A percentile compares a stretch with the other conserved stretches of the same genome.
Conservation (phyloP, 2,797 vertebrate species). For the Danionella dracula region DNA sequence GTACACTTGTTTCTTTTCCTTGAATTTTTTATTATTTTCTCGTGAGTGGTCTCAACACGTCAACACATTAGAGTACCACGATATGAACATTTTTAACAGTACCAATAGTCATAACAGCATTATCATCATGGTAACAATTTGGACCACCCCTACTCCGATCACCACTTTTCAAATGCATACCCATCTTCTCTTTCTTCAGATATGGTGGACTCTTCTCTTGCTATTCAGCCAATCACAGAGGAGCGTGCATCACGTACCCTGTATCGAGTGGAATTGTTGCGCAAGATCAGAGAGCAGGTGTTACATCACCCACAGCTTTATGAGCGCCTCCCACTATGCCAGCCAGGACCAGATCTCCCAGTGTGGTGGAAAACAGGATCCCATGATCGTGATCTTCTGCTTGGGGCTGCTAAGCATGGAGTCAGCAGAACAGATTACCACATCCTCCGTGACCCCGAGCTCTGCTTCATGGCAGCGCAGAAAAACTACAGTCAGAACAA, state of each 20-base stretch:
- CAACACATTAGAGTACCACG: no score
- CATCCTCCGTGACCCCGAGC: constrained; percentile 94
- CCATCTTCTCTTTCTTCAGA: constrained; percentile 61
- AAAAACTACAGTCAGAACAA: constrained; percentile 92
- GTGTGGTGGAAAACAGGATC: constrained; percentile 94
- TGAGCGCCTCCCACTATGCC: constrained; percentile 87
- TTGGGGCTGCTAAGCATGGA: constrained; percentile 94
- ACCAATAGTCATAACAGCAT: no score
- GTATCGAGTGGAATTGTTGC: constrained; percentile 91
- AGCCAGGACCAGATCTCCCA: constrained; percentile 88
- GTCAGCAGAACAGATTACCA: constrained; percentile 98
- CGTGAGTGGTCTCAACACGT: no score
- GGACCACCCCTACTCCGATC: no score
- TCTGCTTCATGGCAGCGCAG: constrained; percentile 90
- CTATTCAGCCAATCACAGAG: constrained; percentile 96
- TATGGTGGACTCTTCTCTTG: constrained; percentile 81
- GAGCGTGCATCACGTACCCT: constrained; percentile 94
- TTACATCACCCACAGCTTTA: constrained; percentile 85
- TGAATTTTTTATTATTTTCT: no score
- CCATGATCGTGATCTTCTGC: constrained; percentile 93
- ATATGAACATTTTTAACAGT: no score
- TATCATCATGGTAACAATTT: no score
- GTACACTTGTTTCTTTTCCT: neutral
- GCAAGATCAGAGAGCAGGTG: constrained; percentile 94
- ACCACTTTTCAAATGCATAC: neutral